Conservation (phyloP, 2,888 invertebrate genomes). For the Tenthredo mesomela region DNA sequence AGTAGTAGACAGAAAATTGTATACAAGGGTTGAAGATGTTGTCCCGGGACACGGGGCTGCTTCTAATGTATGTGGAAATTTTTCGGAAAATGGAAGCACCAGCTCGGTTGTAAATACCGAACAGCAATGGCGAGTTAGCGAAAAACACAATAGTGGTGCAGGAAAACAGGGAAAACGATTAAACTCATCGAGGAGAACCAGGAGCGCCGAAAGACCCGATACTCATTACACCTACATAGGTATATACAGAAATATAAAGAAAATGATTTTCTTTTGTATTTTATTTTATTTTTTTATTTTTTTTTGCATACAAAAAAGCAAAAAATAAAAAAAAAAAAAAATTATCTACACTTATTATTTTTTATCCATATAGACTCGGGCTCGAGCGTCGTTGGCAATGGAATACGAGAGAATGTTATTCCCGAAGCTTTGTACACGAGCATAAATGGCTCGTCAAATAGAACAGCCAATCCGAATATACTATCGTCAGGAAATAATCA, state of each 20-base stretch:
- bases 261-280: not conserved
- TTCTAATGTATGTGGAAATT: not conserved
- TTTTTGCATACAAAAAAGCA: not conserved
- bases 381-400: conserved; percentile 68
- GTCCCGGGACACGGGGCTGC: not conserved
- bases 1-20: not conserved
- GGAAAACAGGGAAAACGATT: conserved; percentile 69
- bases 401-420: conserved; percentile 69
- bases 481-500: conserved; percentile 52
- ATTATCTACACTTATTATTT: not conserved
- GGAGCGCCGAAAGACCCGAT: conserved; percentile 74
- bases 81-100: conserved; percentile 59
- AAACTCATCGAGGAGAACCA: conserved; percentile 71
- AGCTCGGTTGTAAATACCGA: conserved; percentile 60
- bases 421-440: conserved; percentile 72
- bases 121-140: conserved; percentile 62
- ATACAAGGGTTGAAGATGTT: not conserved
- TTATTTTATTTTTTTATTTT: not conserved
- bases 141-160: conserved; percentile 59
- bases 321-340: not conserved
- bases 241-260: conserved; percentile 58
- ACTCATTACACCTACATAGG: conserved; percentile 76
- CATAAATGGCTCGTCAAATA: conserved; percentile 66
- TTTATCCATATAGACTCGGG: conserved; percentile 67
- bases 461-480: conserved; percentile 56